These are phyloP conservation scores for Vireo griseus DNA, from an alignment of 2,797 vertebrate genomes.

Conservation along the genomic window DNA sequence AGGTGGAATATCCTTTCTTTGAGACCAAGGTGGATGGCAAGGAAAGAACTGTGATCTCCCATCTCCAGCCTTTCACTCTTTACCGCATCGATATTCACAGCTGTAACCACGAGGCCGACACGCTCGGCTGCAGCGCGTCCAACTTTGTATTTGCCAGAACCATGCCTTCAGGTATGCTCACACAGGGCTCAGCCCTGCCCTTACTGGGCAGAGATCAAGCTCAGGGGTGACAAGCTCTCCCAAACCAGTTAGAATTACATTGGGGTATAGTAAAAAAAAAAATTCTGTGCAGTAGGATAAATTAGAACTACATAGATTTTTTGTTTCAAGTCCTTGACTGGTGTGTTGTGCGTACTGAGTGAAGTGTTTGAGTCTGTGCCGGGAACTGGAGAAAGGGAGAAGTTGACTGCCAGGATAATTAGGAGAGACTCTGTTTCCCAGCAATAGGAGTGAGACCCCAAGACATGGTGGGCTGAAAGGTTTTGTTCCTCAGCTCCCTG, in stretches of 20 bases:
- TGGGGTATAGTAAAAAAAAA: neutral
- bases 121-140: conserved; percentile 87
- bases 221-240: neutral
- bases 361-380: neutral
- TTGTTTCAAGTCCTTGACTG: neutral
- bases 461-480: neutral
- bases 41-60: conserved; percentile 86
- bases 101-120: conserved; percentile 90
- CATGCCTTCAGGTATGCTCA: conserved; percentile 87
- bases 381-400: neutral
- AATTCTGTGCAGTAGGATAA: neutral
- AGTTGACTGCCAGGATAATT: neutral
- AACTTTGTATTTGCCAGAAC: conserved; percentile 95
- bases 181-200: neutral
- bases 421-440: neutral
- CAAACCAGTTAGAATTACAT: neutral
- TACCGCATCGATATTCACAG: conserved; percentile 97
- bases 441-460: neutral
- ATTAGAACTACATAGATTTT: neutral
- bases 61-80: conserved; percentile 90
- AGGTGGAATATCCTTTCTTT: conserved; percentile 85
- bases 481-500: neutral
- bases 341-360: neutral
- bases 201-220: neutral
- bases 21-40: conserved; percentile 83